Conservation (phyloP, 1,140 invertebrate genomes). For the Nephotettix cincticeps region DNA sequence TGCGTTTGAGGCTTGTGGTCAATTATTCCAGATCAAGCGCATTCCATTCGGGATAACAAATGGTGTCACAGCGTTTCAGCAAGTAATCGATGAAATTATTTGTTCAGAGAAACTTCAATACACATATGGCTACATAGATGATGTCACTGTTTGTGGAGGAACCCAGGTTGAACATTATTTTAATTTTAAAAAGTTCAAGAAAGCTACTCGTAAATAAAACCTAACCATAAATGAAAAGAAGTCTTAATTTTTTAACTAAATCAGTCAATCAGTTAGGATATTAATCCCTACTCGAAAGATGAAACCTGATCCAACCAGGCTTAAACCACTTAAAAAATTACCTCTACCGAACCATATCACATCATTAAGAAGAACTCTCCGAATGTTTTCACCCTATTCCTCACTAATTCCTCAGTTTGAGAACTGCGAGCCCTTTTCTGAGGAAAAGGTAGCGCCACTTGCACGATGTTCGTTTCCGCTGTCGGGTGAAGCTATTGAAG, state of each 20-base stretch:
- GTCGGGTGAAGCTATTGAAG: not conserved
- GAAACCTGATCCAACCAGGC: not conserved
- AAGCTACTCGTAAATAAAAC: not conserved
- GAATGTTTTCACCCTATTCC: not conserved
- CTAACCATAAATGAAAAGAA: not conserved
- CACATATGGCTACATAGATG: conserved; percentile 31
- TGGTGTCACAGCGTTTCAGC: conserved; percentile 37
- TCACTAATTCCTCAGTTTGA: conserved; percentile 1
- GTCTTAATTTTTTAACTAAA: not conserved
- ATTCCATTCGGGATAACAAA: conserved; percentile 43
- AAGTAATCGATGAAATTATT: no score
- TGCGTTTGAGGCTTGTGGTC: conserved; percentile 26
- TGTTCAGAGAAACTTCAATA: no score
- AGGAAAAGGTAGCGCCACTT: not conserved
- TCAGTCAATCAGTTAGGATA: not conserved
- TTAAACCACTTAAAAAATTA: no score
- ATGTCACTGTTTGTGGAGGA: conserved; percentile 30
- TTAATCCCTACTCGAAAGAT: not conserved
- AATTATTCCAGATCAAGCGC: conserved; percentile 36
- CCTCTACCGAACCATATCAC: not conserved
- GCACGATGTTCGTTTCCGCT: not conserved
- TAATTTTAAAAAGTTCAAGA: conserved; percentile 4
- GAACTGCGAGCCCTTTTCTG: no score
- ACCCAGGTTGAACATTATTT: conserved; percentile 23
- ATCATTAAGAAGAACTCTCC: no score